Evolutionary conservation across 1,140 invertebrate genomes (phyloP), one percentile per base, ranked within the genome.

Genomic region (Camponotus pennsylvanicus): DNA sequence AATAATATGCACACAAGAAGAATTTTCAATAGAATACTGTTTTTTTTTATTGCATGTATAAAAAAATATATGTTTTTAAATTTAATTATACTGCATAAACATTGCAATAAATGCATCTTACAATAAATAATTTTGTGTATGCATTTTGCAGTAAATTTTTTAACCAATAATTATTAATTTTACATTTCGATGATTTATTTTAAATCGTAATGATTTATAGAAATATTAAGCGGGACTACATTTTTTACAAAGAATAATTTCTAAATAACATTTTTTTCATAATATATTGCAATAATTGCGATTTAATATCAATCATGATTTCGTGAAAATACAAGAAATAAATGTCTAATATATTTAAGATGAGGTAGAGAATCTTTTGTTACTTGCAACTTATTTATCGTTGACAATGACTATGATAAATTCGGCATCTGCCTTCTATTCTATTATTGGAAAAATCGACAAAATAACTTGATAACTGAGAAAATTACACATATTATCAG

Each of bases 251-350:
- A 6, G 42, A 11, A 42, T 11, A 40, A 40, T 11, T 3, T 67
- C 1, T 18, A 52, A 6, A 3, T 52, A 52, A 52, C 49, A 18
- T 18, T 21, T 27, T 67, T 21, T 21, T 67, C 37, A 11, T 67
- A 67, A 66, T 21, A 42, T 67, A 40, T n/a, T 18, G 18, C 64
- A 40, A 66, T 27, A 27, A 27, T 27, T 27, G 27, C 27, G 15
- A 11, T 66, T 66, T 66, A 67, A 42, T 42, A 67, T 67, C 64
- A 21, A 67, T 67, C 11, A 67, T 67, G n/a, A 66, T 34, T 9
- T 66, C 18, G 15, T 18, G 3, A 15, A 18, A 11, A 40, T 67
- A 21, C 9, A 42, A 67, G 11, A 52, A 0, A 67, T 21, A 42
- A 67, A 42, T 37, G 18, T 67, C 15, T 13, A 42, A 52, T 52